Percentiles rank a stretch among this genome's conserved stretches.
These are phyloP conservation scores for Helicolenus hilgendorfi DNA, from an alignment of 2,797 vertebrate species.

Conservation along the genomic window DNA sequence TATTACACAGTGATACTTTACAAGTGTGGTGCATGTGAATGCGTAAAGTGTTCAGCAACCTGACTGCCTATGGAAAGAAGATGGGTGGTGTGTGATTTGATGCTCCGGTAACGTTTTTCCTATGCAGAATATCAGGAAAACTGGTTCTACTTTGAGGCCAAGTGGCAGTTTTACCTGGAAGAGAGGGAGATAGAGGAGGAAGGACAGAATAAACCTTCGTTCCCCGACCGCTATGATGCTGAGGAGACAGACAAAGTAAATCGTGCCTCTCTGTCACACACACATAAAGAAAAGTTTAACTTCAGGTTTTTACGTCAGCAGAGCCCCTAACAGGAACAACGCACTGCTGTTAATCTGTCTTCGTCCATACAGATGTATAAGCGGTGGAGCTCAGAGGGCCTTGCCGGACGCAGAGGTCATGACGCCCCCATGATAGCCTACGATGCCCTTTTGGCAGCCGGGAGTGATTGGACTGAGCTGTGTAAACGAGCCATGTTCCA, in stretches of 20 bases:
- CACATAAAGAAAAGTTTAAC: neutral
- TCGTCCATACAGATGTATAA: conserved; percentile 89
- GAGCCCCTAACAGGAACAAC: neutral
- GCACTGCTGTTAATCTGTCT: neutral
- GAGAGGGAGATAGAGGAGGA: conserved; percentile 95
- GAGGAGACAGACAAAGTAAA: conserved; percentile 95
- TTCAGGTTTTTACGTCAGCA: neutral
- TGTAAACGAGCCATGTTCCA: conserved; percentile 97
- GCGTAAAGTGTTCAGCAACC: too few relatives aligned
- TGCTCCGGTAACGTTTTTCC: neutral
- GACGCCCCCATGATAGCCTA: conserved; percentile 99
- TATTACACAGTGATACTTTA: too few relatives aligned
- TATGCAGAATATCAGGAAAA: conserved; percentile 96
- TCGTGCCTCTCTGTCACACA: neutral
- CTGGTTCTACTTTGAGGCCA: conserved; percentile 99
- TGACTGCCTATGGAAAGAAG: neutral
- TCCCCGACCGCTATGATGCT: conserved; percentile 92
- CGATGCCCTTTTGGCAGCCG: conserved; percentile 94
- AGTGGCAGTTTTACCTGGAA: conserved; percentile 99
- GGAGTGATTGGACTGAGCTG: conserved; percentile 93
- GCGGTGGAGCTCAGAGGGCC: conserved; percentile 98
- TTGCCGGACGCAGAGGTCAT: conserved; percentile 94
- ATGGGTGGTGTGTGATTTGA: neutral
- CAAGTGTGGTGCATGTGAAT: too few relatives aligned
- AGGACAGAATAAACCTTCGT: conserved; percentile 89